Conservation (phyloP, 23 tunicate species). For the Styela plicata region DNA sequence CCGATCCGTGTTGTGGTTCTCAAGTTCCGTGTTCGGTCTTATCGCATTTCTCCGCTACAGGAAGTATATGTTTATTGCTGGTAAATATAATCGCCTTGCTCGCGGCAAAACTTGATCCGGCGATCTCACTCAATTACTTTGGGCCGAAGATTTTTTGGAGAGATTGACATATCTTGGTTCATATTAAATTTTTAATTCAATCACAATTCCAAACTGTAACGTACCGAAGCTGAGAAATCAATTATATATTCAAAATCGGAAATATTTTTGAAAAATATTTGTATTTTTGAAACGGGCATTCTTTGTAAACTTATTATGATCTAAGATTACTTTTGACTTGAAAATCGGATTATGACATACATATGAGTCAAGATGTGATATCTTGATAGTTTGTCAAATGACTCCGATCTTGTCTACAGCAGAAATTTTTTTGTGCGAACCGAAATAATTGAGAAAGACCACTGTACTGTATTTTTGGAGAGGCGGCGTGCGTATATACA, state of each 20-base stretch:
- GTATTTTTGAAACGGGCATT: background rate
- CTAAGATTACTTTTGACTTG: background rate
- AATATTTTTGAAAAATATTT: no score
- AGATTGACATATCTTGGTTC: background rate
- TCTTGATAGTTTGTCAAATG: background rate
- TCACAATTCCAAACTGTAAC: no score
- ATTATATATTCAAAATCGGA: no score
- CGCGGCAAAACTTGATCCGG: slow-evolving; percentile 16
- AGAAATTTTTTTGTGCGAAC: no score
- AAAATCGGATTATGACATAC: background rate
- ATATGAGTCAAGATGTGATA: background rate
- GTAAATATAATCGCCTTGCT: slow-evolving; percentile 21
- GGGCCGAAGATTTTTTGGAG: background rate
- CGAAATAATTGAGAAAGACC: no score
- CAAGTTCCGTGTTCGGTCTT: slow-evolving; percentile 8
- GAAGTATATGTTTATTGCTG: slow-evolving; percentile 15
- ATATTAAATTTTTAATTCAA: background rate
- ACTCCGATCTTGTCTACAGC: background rate
- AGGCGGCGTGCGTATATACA: no score
- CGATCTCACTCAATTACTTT: background rate
- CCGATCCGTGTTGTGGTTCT: slow-evolving; percentile 2
- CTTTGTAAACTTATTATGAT: background rate
- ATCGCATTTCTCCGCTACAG: slow-evolving; percentile 10
- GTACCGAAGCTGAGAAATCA: no score
- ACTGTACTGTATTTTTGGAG: no score